Evolutionary conservation across 1,140 invertebrate species (phyloP).

Genomic region (Pseudomyrmex concolor): DNA sequence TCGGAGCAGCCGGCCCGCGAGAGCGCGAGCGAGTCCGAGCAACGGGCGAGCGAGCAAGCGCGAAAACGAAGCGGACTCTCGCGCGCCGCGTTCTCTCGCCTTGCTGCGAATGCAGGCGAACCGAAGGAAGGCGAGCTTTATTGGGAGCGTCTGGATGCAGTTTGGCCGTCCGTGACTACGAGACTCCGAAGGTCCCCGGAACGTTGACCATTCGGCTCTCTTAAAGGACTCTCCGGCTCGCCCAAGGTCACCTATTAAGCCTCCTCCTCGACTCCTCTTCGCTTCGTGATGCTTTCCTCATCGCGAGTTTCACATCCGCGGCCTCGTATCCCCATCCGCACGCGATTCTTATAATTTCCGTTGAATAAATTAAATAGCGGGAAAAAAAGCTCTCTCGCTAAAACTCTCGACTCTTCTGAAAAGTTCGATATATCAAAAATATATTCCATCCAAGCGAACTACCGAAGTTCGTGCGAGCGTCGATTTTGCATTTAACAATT

Average conservation of each 20-base stretch:
- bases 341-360: no score
- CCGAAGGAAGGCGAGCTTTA: slow-evolving; percentile 72
- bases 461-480: no score
- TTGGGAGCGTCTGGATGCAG: slow-evolving; percentile 80
- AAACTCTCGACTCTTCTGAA: no score
- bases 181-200: slow-evolving; percentile 80
- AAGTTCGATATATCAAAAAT: no score
- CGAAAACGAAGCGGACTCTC: neutral
- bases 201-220: slow-evolving; percentile 81
- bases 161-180: slow-evolving; percentile 80
- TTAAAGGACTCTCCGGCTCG: slow-evolving; percentile 72
- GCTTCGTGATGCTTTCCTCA: neutral
- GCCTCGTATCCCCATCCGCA: slow-evolving; percentile 21
- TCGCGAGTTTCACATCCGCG: slow-evolving; percentile 31
- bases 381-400: no score
- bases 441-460: no score
- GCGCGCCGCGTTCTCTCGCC: no score
- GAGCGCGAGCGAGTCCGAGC: slow-evolving; percentile 5
- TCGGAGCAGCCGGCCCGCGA: neutral
- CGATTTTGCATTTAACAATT: no score
- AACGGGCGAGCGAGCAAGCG: neutral
- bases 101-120: slow-evolving; percentile 19
- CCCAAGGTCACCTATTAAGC: slow-evolving; percentile 78
- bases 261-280: slow-evolving; percentile 37
- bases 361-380: no score